A percentile compares a stretch with the other conserved stretches of the same genome.
These are phyloP conservation scores for Phrixothrix hirtus DNA, from an alignment of 2,888 invertebrate species.

Conservation along the genomic window DNA sequence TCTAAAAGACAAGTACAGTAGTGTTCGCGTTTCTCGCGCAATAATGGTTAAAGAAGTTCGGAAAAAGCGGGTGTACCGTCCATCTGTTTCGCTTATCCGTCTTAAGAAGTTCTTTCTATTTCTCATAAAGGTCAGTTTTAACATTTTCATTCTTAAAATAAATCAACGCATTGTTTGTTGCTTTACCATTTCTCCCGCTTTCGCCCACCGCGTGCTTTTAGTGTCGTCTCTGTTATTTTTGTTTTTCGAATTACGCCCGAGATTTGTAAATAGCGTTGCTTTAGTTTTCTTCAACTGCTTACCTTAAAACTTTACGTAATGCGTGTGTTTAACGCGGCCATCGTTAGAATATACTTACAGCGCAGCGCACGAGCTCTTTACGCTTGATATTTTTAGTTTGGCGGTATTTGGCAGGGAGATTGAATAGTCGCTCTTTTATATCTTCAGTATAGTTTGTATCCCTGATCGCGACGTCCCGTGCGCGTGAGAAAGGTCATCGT, in stretches of 20 bases:
- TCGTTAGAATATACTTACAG: conserved; percentile 12
- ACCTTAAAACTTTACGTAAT: conserved; percentile 35
- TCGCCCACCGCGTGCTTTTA: conserved; percentile 20
- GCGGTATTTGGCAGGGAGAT: conserved; percentile 65
- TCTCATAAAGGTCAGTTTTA: conserved; percentile 37
- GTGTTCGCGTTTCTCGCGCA: too few species aligned
- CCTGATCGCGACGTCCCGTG: conserved; percentile 42
- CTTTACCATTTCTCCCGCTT: neutral
- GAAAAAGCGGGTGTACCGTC: conserved; percentile 15
- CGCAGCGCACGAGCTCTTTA: conserved; percentile 30
- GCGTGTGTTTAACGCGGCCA: conserved; percentile 12
- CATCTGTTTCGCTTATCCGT: conserved; percentile 22
- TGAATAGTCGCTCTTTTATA: conserved; percentile 23
- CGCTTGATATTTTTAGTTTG: conserved; percentile 66
- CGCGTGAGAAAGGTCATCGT: conserved; percentile 30
- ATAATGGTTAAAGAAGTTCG: conserved; percentile 11
- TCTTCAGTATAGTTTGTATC: conserved; percentile 43
- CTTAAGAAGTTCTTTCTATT: conserved; percentile 34
- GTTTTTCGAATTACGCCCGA: conserved; percentile 32
- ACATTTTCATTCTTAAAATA: conserved; percentile 4
- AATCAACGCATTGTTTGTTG: too few species aligned
- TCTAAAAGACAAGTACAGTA: neutral
- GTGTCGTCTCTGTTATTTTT: conserved; percentile 32
- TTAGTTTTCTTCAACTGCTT: conserved; percentile 27
- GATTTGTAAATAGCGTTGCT: conserved; percentile 28